phyloP scores from a whole-genome alignment of 1,140 invertebrate species.

The Bombus confusus region DNA sequence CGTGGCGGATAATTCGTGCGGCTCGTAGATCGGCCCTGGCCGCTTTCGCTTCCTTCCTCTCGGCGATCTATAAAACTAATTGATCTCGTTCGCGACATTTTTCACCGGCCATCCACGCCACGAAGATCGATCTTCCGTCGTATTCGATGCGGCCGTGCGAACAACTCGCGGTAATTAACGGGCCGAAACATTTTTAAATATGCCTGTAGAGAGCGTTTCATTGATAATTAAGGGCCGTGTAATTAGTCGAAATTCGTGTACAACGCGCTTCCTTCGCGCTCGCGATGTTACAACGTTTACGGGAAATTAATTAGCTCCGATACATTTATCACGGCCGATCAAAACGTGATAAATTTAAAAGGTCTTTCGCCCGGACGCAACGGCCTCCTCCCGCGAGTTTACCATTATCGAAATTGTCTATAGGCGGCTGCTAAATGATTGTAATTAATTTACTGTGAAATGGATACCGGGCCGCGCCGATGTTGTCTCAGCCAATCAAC shows the following conservation, averaged over 20 bases:
- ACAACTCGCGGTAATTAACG: conserved; percentile 10
- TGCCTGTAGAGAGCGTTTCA: neutral
- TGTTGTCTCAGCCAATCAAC: conserved; percentile 1
- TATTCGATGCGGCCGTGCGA: neutral
- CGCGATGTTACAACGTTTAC: conserved; percentile 56
- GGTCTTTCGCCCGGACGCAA: conserved; percentile 29
- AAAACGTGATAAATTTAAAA: conserved; percentile 62
- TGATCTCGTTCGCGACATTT: conserved; percentile 26
- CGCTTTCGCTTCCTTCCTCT: conserved; percentile 6
- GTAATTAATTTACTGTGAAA: conserved; percentile 41
- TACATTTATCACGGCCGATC: conserved; percentile 56
- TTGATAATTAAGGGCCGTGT: conserved; percentile 59
- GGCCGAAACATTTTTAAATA: conserved; percentile 16
- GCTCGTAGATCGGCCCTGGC: conserved; percentile 43
- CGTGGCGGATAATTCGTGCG: conserved; percentile 58
- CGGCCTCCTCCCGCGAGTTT: conserved; percentile 35
- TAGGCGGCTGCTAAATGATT: conserved; percentile 39
- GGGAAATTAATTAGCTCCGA: conserved; percentile 63
- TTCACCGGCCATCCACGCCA: neutral
- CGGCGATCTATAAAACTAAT: conserved; percentile 52
- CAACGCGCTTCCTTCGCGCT: conserved; percentile 36
- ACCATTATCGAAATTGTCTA: conserved; percentile 66
- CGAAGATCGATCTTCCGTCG: neutral
- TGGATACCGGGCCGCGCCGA: neutral
- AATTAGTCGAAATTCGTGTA: conserved; percentile 52